Evolutionary conservation across 2,113 vertebrate species (phyloP), one percentile per base, ranked within the genome.

Genomic region (Calidris pygmaea): DNA sequence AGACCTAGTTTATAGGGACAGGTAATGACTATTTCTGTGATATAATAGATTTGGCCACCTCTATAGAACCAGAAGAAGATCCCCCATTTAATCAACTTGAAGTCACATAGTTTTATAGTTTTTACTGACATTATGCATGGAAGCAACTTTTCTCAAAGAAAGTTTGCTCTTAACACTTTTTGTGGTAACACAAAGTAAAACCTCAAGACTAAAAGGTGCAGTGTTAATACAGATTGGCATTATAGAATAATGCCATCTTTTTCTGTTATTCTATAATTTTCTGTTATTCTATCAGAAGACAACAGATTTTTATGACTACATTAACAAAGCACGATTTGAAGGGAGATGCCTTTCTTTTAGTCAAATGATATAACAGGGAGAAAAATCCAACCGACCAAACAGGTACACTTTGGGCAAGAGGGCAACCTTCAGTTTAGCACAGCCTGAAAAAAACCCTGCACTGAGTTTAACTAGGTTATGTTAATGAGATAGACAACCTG

Each of bases 331-430:
- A 29, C 7, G 14, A 35, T 50, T 68, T 65, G 62, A 74, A 81
- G 24, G 21, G 24, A 53, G n/a, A 24, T 58, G 9, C 18, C 39
- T 50, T 70, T 78, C 41, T 86, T 91, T 87, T n/a, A 76, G 37
- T n/a, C 13, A 66, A 20, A 3, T 50, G 32, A 32, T 62, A 6
- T 17, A 90, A n/a, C 0, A 68, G 19, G 37, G 7, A 91, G 16
- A 19, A 62, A 65, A 71, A 41, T 3, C 1, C 27, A 66, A 17
- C 3, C 2, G 53, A 70, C 0, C 5, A 47, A 65, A n/a, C 7
- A 53, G 41, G 17, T 47, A 41, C 32, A 53, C 7, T 66, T 77
- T 3, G 4, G 41, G 29, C 5, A 67, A 89, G 77, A 67, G 8
- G 8, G 3, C 20, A 85, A n/a, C 10, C 18, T 87, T 72, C 39